Percentiles rank a stretch among this genome's conserved stretches.
Evolutionary conservation across 1,140 invertebrate genomes (phyloP).

Genomic region (Mamestra configurata): DNA sequence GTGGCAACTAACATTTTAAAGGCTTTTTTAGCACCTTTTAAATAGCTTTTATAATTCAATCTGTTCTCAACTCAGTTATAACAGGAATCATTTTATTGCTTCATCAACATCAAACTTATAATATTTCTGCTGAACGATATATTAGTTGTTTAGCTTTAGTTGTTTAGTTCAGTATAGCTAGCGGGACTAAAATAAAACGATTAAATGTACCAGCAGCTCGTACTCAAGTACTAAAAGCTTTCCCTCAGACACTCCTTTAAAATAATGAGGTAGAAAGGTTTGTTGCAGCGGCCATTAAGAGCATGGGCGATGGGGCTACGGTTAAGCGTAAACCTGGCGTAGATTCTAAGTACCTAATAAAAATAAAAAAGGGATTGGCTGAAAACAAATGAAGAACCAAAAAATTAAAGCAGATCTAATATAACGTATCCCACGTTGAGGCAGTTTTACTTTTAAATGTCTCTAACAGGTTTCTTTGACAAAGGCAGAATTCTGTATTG

Average conservation of each 20-base stretch:
- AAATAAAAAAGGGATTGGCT: no score
- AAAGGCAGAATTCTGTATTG: background rate
- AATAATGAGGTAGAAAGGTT: background rate
- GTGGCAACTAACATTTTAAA: background rate
- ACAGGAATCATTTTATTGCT: conserved; percentile 8
- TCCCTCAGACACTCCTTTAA: background rate
- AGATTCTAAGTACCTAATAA: no score
- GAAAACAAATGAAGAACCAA: no score
- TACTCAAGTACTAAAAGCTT: background rate
- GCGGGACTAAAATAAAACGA: background rate
- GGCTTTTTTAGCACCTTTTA: background rate
- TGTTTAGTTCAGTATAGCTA: background rate
- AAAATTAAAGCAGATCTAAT: no score
- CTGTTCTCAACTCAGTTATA: background rate
- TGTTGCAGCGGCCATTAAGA: background rate
- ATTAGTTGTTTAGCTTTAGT: background rate
- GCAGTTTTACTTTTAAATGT: background rate
- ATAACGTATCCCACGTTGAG: no score
- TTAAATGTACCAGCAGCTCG: background rate
- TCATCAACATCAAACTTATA: background rate
- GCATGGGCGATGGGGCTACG: background rate
- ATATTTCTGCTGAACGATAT: background rate
- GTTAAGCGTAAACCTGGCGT: background rate
- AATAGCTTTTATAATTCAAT: conserved; percentile 7
- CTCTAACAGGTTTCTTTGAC: background rate